phyloP scores from a whole-genome alignment of 2,113 vertebrate species.

The Leiothrix lutea region DNA sequence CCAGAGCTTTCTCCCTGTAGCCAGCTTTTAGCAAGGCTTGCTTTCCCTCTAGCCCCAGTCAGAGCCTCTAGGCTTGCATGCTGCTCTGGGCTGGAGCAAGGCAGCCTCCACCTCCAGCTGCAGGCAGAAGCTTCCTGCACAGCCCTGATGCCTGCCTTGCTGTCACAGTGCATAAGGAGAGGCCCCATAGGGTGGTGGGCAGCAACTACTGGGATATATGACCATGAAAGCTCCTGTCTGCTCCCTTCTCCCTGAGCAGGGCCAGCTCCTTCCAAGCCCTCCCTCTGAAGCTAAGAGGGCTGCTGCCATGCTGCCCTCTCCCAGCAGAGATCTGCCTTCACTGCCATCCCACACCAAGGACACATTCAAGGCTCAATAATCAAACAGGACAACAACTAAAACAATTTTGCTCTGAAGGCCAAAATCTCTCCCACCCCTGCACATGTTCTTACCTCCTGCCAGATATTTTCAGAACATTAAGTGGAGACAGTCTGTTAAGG shows the following conservation, averaged over 20 bases:
- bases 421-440: background rate
- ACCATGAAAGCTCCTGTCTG: background rate
- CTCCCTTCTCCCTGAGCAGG: background rate
- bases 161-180: background rate
- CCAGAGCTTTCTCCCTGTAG: background rate
- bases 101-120: background rate
- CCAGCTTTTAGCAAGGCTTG: background rate
- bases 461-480: background rate
- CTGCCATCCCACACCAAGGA: background rate
- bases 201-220: background rate
- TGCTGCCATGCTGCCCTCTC: background rate
- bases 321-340: background rate
- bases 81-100: background rate
- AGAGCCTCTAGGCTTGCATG: background rate
- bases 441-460: background rate
- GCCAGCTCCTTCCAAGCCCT: background rate
- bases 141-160: background rate
- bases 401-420: background rate
- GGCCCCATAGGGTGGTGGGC: fast-evolving
- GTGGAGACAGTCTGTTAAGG: background rate
- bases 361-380: background rate
- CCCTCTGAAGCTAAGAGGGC: background rate
- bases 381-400: background rate
- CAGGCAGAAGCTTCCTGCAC: background rate
- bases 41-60: background rate